Base-by-base conservation (phyloP, 2,113 vertebrate species). In the Syngnathoides biaculeatus region DNA sequence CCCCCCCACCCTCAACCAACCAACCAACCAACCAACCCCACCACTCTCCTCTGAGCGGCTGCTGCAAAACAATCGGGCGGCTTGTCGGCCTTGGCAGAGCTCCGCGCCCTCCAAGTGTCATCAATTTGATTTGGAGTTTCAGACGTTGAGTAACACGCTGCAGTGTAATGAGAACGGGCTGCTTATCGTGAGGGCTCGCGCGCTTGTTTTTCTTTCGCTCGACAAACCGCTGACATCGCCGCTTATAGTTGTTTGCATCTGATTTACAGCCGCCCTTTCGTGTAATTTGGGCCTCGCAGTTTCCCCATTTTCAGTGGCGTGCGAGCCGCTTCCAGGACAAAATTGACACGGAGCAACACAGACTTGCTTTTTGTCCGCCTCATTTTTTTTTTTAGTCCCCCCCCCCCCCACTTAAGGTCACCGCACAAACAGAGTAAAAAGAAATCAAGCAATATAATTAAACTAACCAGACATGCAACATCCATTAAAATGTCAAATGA, bases 291-390 rank as follows among this genome's bases (percentile, higher is more conserved):
- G 30, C 27, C 1, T 9, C 10, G 27, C 3, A 57, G 48, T 8
- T 38, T 57, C n/a, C n/a, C n/a, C n/a, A 45, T 67, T 70, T 75
- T 27, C 35, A 56, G 59, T 50, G 26, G 27, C 69, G 35, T 6
- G 14, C 13, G 20, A 17, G 56, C 15, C 56, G 35, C 30, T 11
- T 58, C 56, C 27, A 38, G 19, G 15, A 17, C 56, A 35, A 17
- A 30, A 30, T 11, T 50, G 48, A 50, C 48, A n/a, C 2, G 19
- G 47, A 48, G 47, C n/a, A n/a, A n/a, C n/a, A n/a, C n/a, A n/a
- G n/a, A n/a, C n/a, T n/a, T n/a, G n/a, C n/a, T n/a, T n/a, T n/a
- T n/a, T n/a, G n/a, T n/a, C n/a, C n/a, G n/a, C 4, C 0, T 12
- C 15, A 10, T 7, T 4, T 35, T 20, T 9, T 35, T 38, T 35